Evolutionary conservation across 2,797 vertebrate species (phyloP).

Genomic region (Onychomys leucogaster): DNA sequence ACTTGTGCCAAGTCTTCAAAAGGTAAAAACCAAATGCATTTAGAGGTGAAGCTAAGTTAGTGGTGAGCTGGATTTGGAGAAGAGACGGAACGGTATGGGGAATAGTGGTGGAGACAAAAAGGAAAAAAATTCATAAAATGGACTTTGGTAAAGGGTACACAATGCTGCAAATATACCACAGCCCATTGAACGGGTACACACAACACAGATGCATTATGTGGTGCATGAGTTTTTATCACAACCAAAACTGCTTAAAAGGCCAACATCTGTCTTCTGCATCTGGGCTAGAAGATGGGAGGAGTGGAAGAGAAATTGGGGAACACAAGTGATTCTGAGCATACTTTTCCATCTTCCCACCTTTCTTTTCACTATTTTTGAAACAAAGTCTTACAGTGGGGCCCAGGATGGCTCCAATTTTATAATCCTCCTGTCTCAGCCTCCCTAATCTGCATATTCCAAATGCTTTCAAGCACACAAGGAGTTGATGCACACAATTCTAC

Average conservation of each 20-base stretch:
- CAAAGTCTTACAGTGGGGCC: neutral
- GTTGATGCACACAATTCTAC: neutral
- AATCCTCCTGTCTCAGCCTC: neutral
- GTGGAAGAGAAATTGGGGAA: neutral
- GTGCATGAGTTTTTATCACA: neutral
- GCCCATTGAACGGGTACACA: neutral
- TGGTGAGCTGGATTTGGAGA: neutral
- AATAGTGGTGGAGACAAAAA: neutral
- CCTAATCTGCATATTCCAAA: neutral
- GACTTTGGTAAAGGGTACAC: neutral
- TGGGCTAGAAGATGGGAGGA: neutral
- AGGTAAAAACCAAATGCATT: neutral
- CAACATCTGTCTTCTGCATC: neutral
- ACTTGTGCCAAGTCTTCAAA: slow-evolving; percentile 16
- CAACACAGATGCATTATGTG: neutral
- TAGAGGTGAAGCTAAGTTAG: neutral
- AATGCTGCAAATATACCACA: neutral
- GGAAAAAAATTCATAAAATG: neutral
- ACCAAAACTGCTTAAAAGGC: neutral
- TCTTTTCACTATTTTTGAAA: neutral
- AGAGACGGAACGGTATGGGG: neutral
- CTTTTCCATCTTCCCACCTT: neutral
- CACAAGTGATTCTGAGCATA: neutral
- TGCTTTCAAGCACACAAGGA: neutral
- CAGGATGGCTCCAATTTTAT: neutral